phyloP scores from a whole-genome alignment of 2,888 invertebrate species.

The Patella caerulea region DNA sequence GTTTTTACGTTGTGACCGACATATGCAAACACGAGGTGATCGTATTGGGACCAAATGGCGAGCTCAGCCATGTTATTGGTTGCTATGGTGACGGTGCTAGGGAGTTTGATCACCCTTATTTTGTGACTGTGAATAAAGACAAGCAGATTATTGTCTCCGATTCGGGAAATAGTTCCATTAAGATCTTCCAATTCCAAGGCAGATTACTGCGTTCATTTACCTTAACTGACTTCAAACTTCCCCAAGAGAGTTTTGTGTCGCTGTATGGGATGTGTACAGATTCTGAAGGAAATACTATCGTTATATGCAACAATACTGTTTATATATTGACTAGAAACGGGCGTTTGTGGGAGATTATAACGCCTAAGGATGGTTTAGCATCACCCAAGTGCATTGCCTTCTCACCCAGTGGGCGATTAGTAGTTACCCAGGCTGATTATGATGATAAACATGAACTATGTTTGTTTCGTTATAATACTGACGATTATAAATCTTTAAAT shows the following conservation, averaged over 20 bases:
- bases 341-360: constrained; percentile 65
- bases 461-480: constrained; percentile 59
- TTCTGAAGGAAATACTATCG: constrained; percentile 60
- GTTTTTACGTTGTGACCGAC: constrained; percentile 59
- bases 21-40: constrained; percentile 63
- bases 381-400: constrained; percentile 63
- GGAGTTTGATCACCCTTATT: constrained; percentile 67
- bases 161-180: constrained; percentile 65
- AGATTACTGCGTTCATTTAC: constrained; percentile 56
- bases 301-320: constrained; percentile 63
- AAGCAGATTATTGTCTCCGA: constrained; percentile 66
- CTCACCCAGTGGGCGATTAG: constrained; percentile 52
- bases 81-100: constrained; percentile 57
- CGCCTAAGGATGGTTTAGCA: constrained; percentile 59
- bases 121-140: constrained; percentile 59
- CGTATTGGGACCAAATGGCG: constrained; percentile 58
- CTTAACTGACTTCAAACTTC: constrained; percentile 57
- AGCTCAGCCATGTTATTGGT: constrained; percentile 58
- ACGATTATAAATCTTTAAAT: constrained; percentile 64
- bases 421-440: constrained; percentile 58
- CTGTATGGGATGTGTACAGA: constrained; percentile 63
- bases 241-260: constrained; percentile 51
- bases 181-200: constrained; percentile 66
- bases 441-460: constrained; percentile 58
- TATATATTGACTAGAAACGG: constrained; percentile 65